Base-by-base conservation (phyloP, 2,113 vertebrate species). In the Megaptera novaeangliae region DNA sequence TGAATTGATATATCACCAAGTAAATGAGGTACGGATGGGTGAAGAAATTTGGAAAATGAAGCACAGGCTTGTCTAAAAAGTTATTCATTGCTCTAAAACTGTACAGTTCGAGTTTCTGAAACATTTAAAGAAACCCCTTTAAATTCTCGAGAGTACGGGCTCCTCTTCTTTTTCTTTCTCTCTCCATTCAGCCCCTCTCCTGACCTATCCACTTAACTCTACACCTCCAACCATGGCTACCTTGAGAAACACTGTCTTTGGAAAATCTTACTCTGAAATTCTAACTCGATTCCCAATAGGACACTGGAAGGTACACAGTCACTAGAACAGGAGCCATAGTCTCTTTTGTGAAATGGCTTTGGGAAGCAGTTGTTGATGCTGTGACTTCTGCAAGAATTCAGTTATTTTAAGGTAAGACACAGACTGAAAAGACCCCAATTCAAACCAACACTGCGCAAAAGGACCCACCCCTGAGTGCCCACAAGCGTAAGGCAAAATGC, bases 321-420 rank as follows among this genome's bases (percentile, higher is more conserved):
- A 86, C n/a, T 39, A 66, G 31, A 94, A 66, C 0, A 86, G 59
- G 10, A 88, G 34, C 3, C 11, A 59, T 2, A 20, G 39, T 89
- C 72, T 83, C 31, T 77, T 82, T 68, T 57, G 91, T 57, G 49
- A 85, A 96, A 64, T 15, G 41, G 20, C 46, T 89, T 64, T 77
- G 57, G 72, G 64, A 88, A 71, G 31, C 21, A 71, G 44, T n/a
- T 87, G 49, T 41, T 74, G 59, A 71, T 59, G 27, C 10, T 88
- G 39, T 55, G 34, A 77, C 59, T 34, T 75, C 41, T 61, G 9
- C 18, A 69, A 75, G 15, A 96, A 94, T 84, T 68, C 17, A 52
- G 25, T 66, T 95, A 92, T 77, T 94, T 83, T 95, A 89, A 94
- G 66, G 83, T 59, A 77, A 80, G 15, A 69, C 72, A 63, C 27